Evolutionary conservation across 2,113 vertebrate genomes (phyloP).

Genomic region (Cheilinus undulatus): DNA sequence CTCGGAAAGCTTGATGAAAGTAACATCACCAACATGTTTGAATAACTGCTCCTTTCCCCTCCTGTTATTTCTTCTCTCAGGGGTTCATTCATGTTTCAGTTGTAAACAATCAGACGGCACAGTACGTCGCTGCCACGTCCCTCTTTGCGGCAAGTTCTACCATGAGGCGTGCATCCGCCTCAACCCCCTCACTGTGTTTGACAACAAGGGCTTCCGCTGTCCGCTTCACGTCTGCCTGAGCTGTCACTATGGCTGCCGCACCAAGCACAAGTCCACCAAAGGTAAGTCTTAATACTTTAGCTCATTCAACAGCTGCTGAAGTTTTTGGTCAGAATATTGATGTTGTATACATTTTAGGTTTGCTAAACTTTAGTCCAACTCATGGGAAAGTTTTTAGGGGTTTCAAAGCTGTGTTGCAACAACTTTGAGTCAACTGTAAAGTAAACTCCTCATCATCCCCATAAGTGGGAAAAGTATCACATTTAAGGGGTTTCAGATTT

Average conservation of each 20-base stretch:
- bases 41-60: no score
- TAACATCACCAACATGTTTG: no score
- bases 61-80: constrained; percentile 68
- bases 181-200: constrained; percentile 89
- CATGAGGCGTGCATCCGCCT: constrained; percentile 92
- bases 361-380: background rate
- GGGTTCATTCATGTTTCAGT: constrained; percentile 91
- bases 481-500: no score
- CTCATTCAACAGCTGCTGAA: no score
- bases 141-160: constrained; percentile 96
- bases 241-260: constrained; percentile 89
- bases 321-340: no score
- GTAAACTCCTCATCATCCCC: no score
- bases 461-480: no score
- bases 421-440: no score
- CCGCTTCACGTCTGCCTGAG: constrained; percentile 94
- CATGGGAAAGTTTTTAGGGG: no score
- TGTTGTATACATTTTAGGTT: no score
- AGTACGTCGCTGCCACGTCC: constrained; percentile 90
- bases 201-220: constrained; percentile 95
- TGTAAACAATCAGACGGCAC: constrained; percentile 90
- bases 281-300: constrained; percentile 74
- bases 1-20: no score
- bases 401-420: no score
- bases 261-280: constrained; percentile 89